A percentile compares a stretch with the other conserved stretches of the same genome.
These are phyloP conservation scores for Tanypteryx hageni DNA, from an alignment of 2,888 invertebrate genomes.

Conservation along the genomic window DNA sequence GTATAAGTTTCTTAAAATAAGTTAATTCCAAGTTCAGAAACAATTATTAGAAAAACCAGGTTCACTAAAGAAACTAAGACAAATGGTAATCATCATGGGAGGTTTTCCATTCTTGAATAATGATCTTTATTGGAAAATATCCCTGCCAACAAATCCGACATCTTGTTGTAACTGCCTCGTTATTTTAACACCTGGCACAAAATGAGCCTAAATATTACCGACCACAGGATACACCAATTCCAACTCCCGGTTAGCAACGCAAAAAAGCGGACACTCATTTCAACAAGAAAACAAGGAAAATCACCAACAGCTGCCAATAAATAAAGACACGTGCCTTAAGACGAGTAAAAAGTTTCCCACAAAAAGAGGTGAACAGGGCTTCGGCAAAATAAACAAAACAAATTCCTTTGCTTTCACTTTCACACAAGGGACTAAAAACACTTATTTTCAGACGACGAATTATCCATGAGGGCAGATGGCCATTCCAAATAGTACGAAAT, in stretches of 20 bases:
- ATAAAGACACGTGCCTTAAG: background rate
- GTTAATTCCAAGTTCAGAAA: too few species aligned
- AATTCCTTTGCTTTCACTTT: background rate
- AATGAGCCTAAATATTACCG: background rate
- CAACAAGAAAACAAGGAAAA: background rate
- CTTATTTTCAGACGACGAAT: background rate
- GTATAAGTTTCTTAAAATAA: too few species aligned
- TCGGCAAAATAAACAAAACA: background rate
- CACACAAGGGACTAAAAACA: background rate
- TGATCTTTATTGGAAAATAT: too few species aligned
- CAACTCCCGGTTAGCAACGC: background rate
- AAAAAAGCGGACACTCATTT: background rate
- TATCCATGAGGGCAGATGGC: background rate
- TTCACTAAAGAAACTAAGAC: too few species aligned
- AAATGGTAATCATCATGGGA: too few species aligned
- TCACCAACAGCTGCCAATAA: constrained; percentile 46
- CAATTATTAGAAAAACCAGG: too few species aligned
- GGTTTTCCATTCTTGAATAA: too few species aligned
- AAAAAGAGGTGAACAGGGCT: background rate
- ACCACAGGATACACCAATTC: background rate
- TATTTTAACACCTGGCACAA: background rate
- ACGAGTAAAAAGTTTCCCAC: background rate
- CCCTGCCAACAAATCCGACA: background rate
- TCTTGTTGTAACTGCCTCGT: background rate
- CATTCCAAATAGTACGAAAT: background rate